These are phyloP conservation scores for Phyllostomus discolor DNA, from an alignment of 2,113 vertebrate species.

Conservation along the genomic window DNA sequence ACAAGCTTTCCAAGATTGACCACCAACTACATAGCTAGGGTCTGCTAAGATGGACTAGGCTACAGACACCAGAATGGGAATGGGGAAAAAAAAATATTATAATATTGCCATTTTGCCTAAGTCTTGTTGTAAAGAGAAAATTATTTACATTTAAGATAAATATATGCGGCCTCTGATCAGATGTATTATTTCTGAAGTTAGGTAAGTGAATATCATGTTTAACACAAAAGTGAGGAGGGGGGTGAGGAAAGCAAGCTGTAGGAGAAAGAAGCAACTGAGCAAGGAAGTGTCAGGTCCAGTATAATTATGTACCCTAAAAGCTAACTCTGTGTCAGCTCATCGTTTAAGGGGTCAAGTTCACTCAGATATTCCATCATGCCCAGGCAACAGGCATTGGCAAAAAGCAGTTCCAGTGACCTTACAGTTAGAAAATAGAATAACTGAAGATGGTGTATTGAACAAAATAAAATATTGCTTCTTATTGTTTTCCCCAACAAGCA, in stretches of 20 bases:
- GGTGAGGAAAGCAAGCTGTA: background rate
- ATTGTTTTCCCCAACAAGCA: conserved; percentile 47
- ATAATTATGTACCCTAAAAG: conserved; percentile 54
- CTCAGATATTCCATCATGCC: conserved; percentile 33
- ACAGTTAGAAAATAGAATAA: conserved; percentile 54
- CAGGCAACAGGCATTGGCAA: background rate
- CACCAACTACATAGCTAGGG: background rate
- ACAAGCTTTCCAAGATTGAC: background rate
- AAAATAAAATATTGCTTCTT: conserved; percentile 43
- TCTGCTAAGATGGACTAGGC: accelerated
- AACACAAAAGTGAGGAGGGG: background rate
- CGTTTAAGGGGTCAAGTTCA: conserved; percentile 17
- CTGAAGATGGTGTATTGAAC: conserved; percentile 28
- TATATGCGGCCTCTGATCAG: background rate
- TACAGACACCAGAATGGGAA: background rate
- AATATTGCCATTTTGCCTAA: background rate
- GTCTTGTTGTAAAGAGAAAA: background rate
- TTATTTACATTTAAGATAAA: background rate
- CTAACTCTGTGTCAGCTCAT: conserved; percentile 49
- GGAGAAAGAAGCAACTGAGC: conserved; percentile 8
- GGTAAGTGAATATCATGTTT: conserved; percentile 23
- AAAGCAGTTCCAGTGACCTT: background rate
- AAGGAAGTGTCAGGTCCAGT: conserved; percentile 47
- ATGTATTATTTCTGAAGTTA: background rate
- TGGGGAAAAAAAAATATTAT: background rate